Evolutionary conservation across 2,888 invertebrate species (phyloP), one percentile per base, ranked within the genome.

Genomic region (Stenchaetothrips biformis): DNA sequence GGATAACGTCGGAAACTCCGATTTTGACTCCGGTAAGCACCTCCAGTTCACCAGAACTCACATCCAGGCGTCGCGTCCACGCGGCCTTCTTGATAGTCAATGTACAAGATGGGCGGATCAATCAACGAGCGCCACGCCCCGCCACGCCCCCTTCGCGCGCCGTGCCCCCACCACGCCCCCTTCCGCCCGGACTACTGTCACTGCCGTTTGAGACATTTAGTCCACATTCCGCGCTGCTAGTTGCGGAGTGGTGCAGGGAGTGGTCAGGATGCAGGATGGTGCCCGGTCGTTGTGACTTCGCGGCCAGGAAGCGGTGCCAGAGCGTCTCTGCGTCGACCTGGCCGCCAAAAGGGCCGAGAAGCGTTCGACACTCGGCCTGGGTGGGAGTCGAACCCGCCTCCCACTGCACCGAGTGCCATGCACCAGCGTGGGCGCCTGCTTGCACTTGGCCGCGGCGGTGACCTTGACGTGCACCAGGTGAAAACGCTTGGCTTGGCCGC

Each of bases 21-120:
- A 94, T 87, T 94, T 94, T 88, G 94, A 94, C 88, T 92, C 94
- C 88, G 93, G 93, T 91, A 88, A 90, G 89, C 87, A 81, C 27
- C 47, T 62, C 80, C 62, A 53, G 59, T 16, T 18, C 18, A 16
- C 59, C 6, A 16, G 13, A 53, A 53, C 53, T 16, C 13, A 11
- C 53, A 16, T 53, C 49, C 2, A 53, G 53, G 53, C n/a, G 53
- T 53, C 16, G 11, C 13, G 53, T 18, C 8, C 53, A 11, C 53
- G 53, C 53, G 53, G 13, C 53, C 53, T 4, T 53, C 16, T 53
- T 53, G 53, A 4, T 13, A 53, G 13, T 53, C 13, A 53, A 18
- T 53, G 11, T 8, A 7, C 21, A 74, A 74, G 67, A 25, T 74
- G 25, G 25, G 25, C 25, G 67, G 67, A 74, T 74, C 67, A 67